Percentiles rank a stretch among this genome's conserved stretches.
Evolutionary conservation across 2,797 vertebrate genomes (phyloP).

Genomic region (Micromesistius poutassou): DNA sequence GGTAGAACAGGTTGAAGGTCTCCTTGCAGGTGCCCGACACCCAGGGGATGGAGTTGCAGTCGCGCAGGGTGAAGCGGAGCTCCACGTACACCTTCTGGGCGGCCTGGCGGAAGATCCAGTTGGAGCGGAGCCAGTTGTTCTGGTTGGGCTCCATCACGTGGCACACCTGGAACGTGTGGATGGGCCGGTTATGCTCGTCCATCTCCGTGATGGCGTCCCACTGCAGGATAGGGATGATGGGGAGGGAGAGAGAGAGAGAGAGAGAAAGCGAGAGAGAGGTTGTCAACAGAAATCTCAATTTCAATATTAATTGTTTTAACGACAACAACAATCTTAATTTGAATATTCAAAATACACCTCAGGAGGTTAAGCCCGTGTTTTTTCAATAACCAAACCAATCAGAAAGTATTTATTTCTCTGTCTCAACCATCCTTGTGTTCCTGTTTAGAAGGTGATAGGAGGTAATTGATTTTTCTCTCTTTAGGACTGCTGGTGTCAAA

Average conservation of each 20-base stretch:
- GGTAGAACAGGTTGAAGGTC: conserved; percentile 92
- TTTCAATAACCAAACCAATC: conserved; percentile 1
- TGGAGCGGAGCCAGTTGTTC: conserved; percentile 96
- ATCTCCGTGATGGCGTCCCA: conserved; percentile 97
- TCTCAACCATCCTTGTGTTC: background rate
- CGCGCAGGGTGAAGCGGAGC: conserved; percentile 91
- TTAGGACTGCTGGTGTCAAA: background rate
- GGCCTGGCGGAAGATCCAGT: conserved; percentile 91
- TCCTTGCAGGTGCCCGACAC: conserved; percentile 95
- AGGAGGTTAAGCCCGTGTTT: background rate
- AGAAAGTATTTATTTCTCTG: conserved; percentile 1
- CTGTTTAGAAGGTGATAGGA: background rate
- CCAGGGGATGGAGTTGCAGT: conserved; percentile 96
- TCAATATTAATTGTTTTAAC: conserved; percentile 7
- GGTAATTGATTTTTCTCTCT: background rate
- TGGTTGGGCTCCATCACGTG: conserved; percentile 96
- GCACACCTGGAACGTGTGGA: conserved; percentile 95
- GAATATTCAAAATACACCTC: background rate
- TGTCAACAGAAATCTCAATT: background rate
- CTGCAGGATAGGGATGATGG: conserved; percentile 60
- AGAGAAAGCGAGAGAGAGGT: background rate
- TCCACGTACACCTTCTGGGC: conserved; percentile 95
- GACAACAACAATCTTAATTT: conserved; percentile 5
- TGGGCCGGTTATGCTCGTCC: conserved; percentile 93
- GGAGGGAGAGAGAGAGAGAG: background rate